Conservation (phyloP, 1,140 invertebrate genomes). For the Zophobas morio region DNA sequence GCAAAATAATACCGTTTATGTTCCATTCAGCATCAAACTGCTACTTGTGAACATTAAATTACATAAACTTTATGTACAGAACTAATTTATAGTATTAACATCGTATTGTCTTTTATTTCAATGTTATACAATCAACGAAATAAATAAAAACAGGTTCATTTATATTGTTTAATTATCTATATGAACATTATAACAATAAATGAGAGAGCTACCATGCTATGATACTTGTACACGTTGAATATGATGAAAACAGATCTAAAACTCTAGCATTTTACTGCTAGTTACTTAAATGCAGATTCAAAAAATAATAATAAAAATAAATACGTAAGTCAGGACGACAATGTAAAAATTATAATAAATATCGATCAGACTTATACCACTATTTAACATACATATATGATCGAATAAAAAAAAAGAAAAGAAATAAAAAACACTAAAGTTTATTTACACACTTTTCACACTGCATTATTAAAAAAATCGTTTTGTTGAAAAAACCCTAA, state of each 20-base stretch:
- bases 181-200: conserved; percentile 67
- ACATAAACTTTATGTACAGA: no score
- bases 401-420: conserved; percentile 57
- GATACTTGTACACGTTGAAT: conserved; percentile 64
- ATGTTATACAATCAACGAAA: background rate
- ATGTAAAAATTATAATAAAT: conserved; percentile 60
- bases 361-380: conserved; percentile 60
- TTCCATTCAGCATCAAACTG: no score
- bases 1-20: no score
- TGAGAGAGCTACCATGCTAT: conserved; percentile 66
- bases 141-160: conserved; percentile 43
- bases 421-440: conserved; percentile 61
- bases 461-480: conserved; percentile 54
- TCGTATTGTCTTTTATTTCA: no score
- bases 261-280: conserved; percentile 36
- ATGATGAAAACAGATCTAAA: conserved; percentile 63
- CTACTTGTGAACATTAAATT: no score
- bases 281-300: conserved; percentile 59
- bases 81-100: no score
- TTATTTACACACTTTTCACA: conserved; percentile 65
- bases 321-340: conserved; percentile 50
- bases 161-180: conserved; percentile 64
- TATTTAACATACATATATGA: conserved; percentile 56
- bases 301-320: conserved; percentile 58
- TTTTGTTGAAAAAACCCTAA: conserved; percentile 53